These are phyloP conservation scores for Martes martes DNA, from an alignment of 2,113 vertebrate species.

Conservation along the genomic window DNA sequence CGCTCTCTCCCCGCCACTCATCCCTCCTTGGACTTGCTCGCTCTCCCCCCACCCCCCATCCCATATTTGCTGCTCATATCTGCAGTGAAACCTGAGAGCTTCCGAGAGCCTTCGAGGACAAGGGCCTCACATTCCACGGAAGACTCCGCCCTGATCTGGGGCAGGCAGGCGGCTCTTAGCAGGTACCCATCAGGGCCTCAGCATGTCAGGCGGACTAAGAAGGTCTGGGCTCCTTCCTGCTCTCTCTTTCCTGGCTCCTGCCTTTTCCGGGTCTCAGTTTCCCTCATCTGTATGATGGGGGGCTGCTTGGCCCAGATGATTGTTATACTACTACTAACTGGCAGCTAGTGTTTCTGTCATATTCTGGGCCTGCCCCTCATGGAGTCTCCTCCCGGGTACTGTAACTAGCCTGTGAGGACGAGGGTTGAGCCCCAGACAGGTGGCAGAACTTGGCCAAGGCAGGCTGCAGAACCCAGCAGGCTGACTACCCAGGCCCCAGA, in stretches of 20 bases:
- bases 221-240: neutral
- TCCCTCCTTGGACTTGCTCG: neutral
- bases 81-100: neutral
- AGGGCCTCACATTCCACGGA: neutral
- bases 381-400: fast-evolving
- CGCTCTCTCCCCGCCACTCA: neutral
- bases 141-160: neutral
- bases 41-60: fast-evolving
- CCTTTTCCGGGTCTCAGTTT: neutral
- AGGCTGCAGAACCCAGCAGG: neutral
- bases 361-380: neutral
- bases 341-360: neutral
- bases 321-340: no score
- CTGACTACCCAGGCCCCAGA: neutral
- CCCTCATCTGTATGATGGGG: neutral
- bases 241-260: neutral
- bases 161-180: neutral
- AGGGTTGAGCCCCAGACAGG: neutral
- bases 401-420: neutral
- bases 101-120: neutral
- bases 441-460: neutral
- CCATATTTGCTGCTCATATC: neutral
- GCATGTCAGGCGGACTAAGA: neutral
- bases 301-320: neutral
- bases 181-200: neutral